Base-by-base conservation (phyloP, 1,140 invertebrate genomes). In the Saxidomus purpurata region DNA sequence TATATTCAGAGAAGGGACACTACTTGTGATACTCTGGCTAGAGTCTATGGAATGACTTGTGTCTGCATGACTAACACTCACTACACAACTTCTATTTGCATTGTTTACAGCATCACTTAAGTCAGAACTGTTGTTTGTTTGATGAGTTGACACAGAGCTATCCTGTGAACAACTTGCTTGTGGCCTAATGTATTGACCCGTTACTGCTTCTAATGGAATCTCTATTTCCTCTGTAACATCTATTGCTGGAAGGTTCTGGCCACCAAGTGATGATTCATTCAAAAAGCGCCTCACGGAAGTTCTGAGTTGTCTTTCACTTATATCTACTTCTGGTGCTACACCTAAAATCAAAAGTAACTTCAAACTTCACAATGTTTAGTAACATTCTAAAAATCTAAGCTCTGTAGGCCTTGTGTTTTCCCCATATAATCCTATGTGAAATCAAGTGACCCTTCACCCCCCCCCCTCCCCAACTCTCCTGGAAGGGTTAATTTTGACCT, bases 161-260 rank as follows among this genome's bases (percentile, higher is more conserved):
- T 13, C 25, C 1, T 6, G 2, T 19, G 34, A 9, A 71, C 4
- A 13, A 38, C 9, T 38, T 71, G 43, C 0, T n/a, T 19, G 76
- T 31, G 47, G 47, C 36, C 76, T 55, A 6, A 52, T 34, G 31
- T 52, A 52, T 17, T 52, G 76, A 55, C 47, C 76, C 17, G 76
- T 79, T 6, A 79, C 76, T 28, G 76, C 76, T 34, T 79, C 76
- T 36, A 79, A 15, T 17, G 76, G 76, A 40, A 79, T 79, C 55
- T 79, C 76, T 15, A 79, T 34, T 34, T 79, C 76, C 47, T 55
- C 76, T 13, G 43, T 59, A 3, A 52, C 25, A 34, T 79, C 76
- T 28, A 52, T 28, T 34, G 15, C 15, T 25, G 74, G 43, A 2
- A 77, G 13, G 9, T 31, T n/a, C 11, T 67, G 61, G 6, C 25